Percentiles rank a stretch among this genome's conserved stretches.
These are phyloP conservation scores for Ormyrus rosae DNA, from an alignment of 2,888 invertebrate species.

Conservation along the genomic window DNA sequence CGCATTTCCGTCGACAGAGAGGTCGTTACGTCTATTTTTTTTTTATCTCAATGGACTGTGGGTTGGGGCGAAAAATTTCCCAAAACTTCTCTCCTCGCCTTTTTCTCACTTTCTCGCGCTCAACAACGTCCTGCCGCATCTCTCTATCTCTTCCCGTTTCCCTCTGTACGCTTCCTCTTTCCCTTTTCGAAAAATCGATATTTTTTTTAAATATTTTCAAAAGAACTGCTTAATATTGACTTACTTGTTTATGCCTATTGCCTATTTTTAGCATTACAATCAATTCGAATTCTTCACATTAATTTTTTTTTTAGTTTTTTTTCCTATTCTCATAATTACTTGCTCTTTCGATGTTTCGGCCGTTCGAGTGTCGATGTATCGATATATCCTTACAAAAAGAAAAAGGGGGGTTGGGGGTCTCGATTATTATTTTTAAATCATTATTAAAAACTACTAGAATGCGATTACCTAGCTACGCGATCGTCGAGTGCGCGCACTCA, in stretches of 20 bases:
- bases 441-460: constrained; percentile 57
- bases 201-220: constrained; percentile 34
- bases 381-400: constrained; percentile 55
- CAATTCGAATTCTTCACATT: constrained; percentile 52
- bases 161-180: constrained; percentile 56
- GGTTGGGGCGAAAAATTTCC: constrained; percentile 52
- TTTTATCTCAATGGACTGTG: constrained; percentile 15
- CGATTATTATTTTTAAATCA: constrained; percentile 42
- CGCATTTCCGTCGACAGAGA: constrained; percentile 43
- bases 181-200: constrained; percentile 56
- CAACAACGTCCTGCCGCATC: constrained; percentile 6
- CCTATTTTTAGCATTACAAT: constrained; percentile 56
- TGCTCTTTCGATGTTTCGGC: constrained; percentile 55
- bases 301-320: constrained; percentile 32
- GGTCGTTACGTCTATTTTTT: constrained; percentile 1
- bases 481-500: constrained; percentile 45
- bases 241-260: constrained; percentile 58
- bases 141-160: constrained; percentile 42
- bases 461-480: constrained; percentile 57
- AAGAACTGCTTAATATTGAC: constrained; percentile 54
- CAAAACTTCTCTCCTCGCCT: constrained; percentile 15
- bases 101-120: constrained; percentile 27
- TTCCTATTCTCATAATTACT: constrained; percentile 39
- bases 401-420: constrained; percentile 40
- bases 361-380: constrained; percentile 58